Evolutionary conservation across 1,140 invertebrate species (phyloP), one percentile per base, ranked within the genome.

Genomic region (Drosophila nebulosa): DNA sequence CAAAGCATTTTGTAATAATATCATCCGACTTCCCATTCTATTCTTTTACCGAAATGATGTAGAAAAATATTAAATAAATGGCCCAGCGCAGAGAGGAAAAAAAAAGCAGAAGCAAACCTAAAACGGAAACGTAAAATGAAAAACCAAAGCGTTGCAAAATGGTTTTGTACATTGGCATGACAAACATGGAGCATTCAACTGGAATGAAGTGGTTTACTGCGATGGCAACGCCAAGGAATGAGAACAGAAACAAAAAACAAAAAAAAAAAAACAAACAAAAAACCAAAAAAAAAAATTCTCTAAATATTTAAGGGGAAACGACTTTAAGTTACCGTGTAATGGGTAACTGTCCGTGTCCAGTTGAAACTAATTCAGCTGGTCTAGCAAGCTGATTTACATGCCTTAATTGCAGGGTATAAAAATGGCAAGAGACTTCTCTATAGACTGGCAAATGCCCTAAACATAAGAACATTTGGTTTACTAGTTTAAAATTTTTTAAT

Each of bases 1-100:
- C 77, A 86, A 68, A 65, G 72, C 73, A 67, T 46, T 68, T 79
- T 85, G 60, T 51, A 70, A 68, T 77, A 69, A 68, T 77, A 69
- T 85, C 71, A 74, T 79, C 67, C 75, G 36, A 27, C 57, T 42
- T 3, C 39, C 39, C 7, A 18, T 46, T 21, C 21, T 30, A 26
- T 57, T 56, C 10, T 24, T 5, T 27, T 39, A 26, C 39, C 10
- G 10, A 27, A 69, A 75, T 64, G 53, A 59, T 26, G 21, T 36
- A 2, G 7, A 24, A 61, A 67, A 53, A 74, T 74, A 73, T 66
- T 55, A 73, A 22, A 16, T 74, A 32, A 21, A 24, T 16, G 30
- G 35, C 30, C 35, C 22, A 42, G n/a, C 36, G 22, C 51, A 64
- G 30, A 60, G 52, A 18, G 4, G 7, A 46, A 12, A 32, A 10